Percentiles rank a stretch among this genome's conserved stretches.
Conservation (phyloP, 2,113 vertebrate genomes). For the Mormoops blainvillei region DNA sequence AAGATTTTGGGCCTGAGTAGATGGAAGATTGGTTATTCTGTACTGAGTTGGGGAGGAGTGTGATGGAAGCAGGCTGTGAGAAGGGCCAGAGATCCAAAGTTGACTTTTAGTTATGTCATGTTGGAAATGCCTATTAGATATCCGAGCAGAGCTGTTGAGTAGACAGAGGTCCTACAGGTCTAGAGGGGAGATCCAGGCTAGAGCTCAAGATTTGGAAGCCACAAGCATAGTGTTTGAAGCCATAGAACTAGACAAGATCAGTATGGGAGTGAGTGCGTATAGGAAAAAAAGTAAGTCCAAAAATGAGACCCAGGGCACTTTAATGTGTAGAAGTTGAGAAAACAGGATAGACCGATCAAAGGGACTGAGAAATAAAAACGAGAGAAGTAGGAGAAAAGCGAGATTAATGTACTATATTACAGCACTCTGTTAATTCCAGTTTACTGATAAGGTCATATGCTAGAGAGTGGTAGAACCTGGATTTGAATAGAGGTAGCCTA, state of each 20-base stretch:
- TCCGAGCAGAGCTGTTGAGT: not conserved
- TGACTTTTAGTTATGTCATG: not conserved
- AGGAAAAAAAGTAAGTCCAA: not conserved
- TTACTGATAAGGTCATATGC: not conserved
- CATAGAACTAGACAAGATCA: not conserved
- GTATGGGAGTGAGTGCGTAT: not conserved
- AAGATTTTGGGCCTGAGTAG: not conserved
- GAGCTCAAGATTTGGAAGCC: not conserved
- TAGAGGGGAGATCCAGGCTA: not conserved
- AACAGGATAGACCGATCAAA: not conserved
- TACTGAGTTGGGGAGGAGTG: not conserved
- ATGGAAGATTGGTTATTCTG: not conserved
- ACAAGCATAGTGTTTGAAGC: not conserved
- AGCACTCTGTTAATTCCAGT: not conserved
- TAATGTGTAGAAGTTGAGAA: not conserved
- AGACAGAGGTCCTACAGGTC: not conserved
- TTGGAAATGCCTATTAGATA: not conserved
- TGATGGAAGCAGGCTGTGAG: not conserved
- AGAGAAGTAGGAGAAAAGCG: not conserved
- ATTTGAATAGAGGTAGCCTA: slow-evolving; percentile 14
- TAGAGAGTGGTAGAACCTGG: not conserved
- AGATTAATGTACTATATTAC: not conserved
- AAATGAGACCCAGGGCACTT: not conserved
- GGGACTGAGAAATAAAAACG: not conserved
- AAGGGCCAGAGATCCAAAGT: not conserved